Percentiles rank a stretch among this genome's conserved stretches.
Evolutionary conservation across 2,113 vertebrate genomes (phyloP).

Genomic region (Cygnus buccinator): DNA sequence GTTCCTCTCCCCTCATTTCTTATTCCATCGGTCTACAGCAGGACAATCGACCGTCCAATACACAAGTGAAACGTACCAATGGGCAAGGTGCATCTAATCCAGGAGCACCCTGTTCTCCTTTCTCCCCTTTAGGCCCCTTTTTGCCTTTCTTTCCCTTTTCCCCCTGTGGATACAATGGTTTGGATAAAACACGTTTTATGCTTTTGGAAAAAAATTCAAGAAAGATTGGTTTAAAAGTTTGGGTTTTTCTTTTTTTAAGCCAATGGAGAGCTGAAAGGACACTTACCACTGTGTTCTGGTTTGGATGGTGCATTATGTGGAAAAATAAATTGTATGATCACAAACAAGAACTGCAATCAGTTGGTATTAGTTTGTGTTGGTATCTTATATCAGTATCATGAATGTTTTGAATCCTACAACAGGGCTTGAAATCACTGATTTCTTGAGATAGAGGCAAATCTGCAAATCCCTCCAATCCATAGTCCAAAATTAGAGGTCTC

Average conservation of each 20-base stretch:
- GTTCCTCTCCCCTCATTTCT: slow-evolving; percentile 76
- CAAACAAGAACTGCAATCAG: slow-evolving; percentile 41
- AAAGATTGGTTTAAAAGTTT: slow-evolving; percentile 47
- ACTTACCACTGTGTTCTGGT: slow-evolving; percentile 80
- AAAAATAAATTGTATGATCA: slow-evolving; percentile 56
- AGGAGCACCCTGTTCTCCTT: slow-evolving; percentile 99
- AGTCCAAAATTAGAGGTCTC: not conserved
- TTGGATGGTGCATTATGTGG: slow-evolving; percentile 60
- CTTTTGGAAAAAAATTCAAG: slow-evolving; percentile 22
- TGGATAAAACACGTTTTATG: slow-evolving; percentile 86
- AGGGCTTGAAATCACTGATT: slow-evolving; percentile 36
- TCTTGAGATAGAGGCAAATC: slow-evolving; percentile 12
- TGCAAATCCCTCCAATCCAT: not conserved
- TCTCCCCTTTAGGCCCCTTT: slow-evolving; percentile 99
- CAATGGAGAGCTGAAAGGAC: slow-evolving; percentile 76
- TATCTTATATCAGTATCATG: not conserved
- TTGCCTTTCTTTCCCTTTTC: slow-evolving; percentile 99
- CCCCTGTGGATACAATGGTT: slow-evolving; percentile 98
- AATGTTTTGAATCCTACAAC: slow-evolving; percentile 57
- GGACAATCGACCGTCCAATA: slow-evolving; percentile 72
- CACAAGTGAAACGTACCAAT: slow-evolving; percentile 92
- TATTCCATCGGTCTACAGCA: slow-evolving; percentile 51
- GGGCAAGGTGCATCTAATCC: slow-evolving; percentile 99
- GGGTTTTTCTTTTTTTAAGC: slow-evolving; percentile 40
- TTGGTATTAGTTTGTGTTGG: slow-evolving; percentile 10